A percentile compares a stretch with the other conserved stretches of the same genome.
These are phyloP conservation scores for Melanogrammus aeglefinus DNA, from an alignment of 2,797 vertebrate genomes.

Conservation along the genomic window DNA sequence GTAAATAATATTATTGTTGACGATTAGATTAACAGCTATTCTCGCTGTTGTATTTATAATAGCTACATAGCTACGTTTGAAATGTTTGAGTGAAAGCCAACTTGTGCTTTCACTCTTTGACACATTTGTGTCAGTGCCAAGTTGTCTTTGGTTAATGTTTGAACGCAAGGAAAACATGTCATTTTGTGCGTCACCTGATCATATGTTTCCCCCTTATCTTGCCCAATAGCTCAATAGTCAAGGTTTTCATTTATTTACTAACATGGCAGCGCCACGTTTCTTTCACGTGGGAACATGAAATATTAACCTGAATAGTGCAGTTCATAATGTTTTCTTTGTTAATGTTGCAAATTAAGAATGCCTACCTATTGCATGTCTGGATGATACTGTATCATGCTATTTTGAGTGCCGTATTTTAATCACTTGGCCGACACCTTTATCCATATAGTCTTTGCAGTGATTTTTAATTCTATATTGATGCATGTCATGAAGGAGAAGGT, in stretches of 20 bases:
- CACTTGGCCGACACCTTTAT: neutral
- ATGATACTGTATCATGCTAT: neutral
- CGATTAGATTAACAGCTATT: neutral
- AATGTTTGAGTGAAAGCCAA: neutral
- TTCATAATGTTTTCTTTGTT: neutral
- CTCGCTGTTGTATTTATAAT: neutral
- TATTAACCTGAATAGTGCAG: neutral
- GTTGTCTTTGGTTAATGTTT: neutral
- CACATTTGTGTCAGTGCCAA: neutral
- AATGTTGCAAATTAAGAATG: neutral
- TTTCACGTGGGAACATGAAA: neutral
- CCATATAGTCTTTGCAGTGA: neutral
- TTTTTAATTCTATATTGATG: neutral
- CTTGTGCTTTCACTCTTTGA: neutral
- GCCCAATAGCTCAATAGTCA: neutral
- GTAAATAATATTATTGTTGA: neutral
- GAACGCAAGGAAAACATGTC: neutral
- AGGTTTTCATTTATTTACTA: neutral
- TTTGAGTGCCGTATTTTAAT: neutral
- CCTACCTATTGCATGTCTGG: neutral
- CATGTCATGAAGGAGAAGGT: neutral
- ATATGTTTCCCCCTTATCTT: constrained; percentile 1
- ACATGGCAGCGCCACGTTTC: neutral
- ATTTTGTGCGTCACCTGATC: neutral
- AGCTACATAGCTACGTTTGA: neutral